A percentile compares a stretch with the other conserved stretches of the same genome.
Evolutionary conservation across 2,113 vertebrate species (phyloP).

Genomic region (Antennarius striatus): DNA sequence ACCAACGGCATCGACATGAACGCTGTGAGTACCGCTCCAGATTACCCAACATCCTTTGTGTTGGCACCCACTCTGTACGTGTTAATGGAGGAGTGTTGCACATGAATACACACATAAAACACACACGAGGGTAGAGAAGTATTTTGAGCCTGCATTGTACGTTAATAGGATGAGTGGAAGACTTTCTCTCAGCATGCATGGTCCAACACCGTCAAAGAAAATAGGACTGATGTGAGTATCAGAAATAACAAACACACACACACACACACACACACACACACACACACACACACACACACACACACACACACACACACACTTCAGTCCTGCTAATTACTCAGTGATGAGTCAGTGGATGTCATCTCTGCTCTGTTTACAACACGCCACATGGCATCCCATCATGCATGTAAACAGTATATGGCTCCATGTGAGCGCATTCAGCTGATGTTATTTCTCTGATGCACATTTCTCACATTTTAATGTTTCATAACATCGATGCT

Average conservation of each 20-base stretch:
- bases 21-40: slow-evolving; percentile 75
- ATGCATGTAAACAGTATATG: not conserved
- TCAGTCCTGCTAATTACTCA: not conserved
- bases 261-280: slow-evolving; percentile 30
- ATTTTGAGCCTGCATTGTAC: slow-evolving; percentile 61
- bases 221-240: slow-evolving; percentile 59
- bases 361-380: not conserved
- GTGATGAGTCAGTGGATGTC: slow-evolving; percentile 1
- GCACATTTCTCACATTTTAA: not conserved
- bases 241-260: slow-evolving; percentile 33
- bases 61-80: slow-evolving; percentile 3
- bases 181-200: slow-evolving; percentile 59
- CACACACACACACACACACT: not conserved
- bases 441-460: no score
- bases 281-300: slow-evolving; percentile 8
- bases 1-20: slow-evolving; percentile 92
- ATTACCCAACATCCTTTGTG: not conserved
- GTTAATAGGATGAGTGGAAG: slow-evolving; percentile 61
- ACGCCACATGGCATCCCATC: not conserved
- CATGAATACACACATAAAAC: slow-evolving; percentile 34
- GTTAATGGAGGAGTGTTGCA: slow-evolving; percentile 8
- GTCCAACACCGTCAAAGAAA: slow-evolving; percentile 53
- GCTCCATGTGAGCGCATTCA: no score
- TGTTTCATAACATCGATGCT: not conserved
- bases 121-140: slow-evolving; percentile 25